Percentiles rank a stretch among this genome's conserved stretches.
Conservation (phyloP, 1,140 invertebrate species). For the Sinella curviseta region DNA sequence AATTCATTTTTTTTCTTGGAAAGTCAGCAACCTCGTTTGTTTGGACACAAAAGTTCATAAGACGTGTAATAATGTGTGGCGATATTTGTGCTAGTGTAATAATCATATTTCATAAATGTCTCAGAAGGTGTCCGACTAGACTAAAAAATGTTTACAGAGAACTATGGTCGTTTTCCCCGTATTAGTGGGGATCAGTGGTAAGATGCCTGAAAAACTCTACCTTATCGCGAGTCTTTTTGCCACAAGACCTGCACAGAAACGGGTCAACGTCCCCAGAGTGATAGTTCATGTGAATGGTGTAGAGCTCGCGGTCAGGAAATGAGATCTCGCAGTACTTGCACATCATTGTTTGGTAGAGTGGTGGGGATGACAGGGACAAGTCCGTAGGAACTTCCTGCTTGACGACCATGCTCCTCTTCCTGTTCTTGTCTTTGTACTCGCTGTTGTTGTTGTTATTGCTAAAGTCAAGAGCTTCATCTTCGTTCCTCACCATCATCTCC, state of each 20-base stretch:
- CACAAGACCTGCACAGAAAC: slow-evolving; percentile 93
- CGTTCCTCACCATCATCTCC: no score
- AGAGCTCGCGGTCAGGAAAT: slow-evolving; percentile 88
- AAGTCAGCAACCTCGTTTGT: slow-evolving; percentile 9
- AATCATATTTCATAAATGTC: no score
- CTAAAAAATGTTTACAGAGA: background rate
- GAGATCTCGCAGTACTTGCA: slow-evolving; percentile 87
- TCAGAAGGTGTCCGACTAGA: slow-evolving; percentile 18
- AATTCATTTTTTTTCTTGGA: background rate
- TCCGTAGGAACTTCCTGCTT: background rate
- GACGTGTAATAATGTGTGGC: no score
- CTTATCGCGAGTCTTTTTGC: slow-evolving; percentile 74
- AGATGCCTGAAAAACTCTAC: slow-evolving; percentile 91
- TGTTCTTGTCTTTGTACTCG: slow-evolving; percentile 25
- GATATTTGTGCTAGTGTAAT: no score
- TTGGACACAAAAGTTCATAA: slow-evolving; percentile 6
- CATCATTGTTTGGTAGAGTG: slow-evolving; percentile 58
- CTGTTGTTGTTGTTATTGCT: slow-evolving; percentile 45
- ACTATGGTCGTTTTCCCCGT: background rate
- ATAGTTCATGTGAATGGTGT: slow-evolving; percentile 93
- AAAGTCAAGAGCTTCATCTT: slow-evolving; percentile 42
- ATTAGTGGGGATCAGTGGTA: slow-evolving; percentile 71
- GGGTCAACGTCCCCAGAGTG: slow-evolving; percentile 82
- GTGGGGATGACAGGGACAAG: slow-evolving; percentile 20
- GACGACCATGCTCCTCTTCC: background rate